Conservation (phyloP, 2,113 vertebrate species). For the Tetrax tetrax region DNA sequence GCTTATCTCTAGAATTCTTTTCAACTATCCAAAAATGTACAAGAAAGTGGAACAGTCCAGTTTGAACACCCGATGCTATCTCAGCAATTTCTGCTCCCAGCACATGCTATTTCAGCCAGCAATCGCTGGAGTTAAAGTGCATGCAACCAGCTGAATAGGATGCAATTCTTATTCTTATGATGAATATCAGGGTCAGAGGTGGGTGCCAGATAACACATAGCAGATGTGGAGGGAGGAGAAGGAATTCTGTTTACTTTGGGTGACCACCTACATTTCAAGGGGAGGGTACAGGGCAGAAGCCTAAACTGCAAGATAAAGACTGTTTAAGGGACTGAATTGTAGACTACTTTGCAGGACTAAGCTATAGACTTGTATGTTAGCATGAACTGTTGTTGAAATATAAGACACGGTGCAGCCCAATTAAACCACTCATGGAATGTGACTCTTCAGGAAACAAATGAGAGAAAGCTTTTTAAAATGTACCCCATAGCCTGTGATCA, state of each 20-base stretch:
- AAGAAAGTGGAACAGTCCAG: background rate
- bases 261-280: constrained; percentile 46
- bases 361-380: background rate
- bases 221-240: constrained; percentile 59
- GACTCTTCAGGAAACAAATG: background rate
- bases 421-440: background rate
- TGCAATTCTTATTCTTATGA: constrained; percentile 59
- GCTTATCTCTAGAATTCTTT: background rate
- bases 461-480: background rate
- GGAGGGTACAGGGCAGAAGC: background rate
- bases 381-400: background rate
- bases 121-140: constrained; percentile 44
- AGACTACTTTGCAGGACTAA: background rate
- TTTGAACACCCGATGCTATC: background rate
- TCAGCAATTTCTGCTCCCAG: constrained; percentile 24
- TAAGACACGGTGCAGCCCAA: background rate
- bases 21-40: background rate
- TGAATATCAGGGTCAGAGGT: constrained; percentile 63
- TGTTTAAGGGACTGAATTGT: background rate
- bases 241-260: constrained; percentile 56
- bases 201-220: constrained; percentile 58
- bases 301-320: constrained; percentile 13
- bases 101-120: constrained; percentile 23
- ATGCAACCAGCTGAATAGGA: constrained; percentile 39
- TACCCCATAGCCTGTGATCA: background rate